Percentiles rank a stretch among this genome's conserved stretches.
Conservation (phyloP, 2,888 invertebrate species). For the Alloscopus bannaensis region DNA sequence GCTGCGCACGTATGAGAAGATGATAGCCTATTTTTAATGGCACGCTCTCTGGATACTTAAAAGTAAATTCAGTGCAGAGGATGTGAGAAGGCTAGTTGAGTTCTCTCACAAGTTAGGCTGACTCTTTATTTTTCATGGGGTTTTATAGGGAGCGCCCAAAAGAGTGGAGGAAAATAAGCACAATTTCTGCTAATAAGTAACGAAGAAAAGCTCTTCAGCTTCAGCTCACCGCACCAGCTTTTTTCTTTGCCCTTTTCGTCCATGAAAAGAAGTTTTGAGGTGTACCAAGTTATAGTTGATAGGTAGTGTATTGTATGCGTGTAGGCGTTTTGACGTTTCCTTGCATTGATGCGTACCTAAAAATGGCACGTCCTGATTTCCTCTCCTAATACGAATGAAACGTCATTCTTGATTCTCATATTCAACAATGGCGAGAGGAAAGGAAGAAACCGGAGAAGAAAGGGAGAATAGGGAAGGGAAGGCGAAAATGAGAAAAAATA, state of each 20-base stretch:
- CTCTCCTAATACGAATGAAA: neutral
- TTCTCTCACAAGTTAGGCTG: too few species aligned
- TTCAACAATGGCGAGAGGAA: neutral
- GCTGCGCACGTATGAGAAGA: constrained; percentile 20
- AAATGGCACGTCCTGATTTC: neutral
- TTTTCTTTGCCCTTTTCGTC: too few species aligned
- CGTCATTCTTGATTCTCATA: neutral
- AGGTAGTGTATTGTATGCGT: neutral
- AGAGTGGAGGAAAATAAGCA: too few species aligned
- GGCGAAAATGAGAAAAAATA: constrained; percentile 50
- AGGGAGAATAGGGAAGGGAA: neutral
- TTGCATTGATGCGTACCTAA: neutral
- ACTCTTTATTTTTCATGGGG: too few species aligned
- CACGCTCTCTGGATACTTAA: constrained; percentile 30
- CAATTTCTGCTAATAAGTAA: too few species aligned
- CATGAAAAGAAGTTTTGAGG: constrained; percentile 8
- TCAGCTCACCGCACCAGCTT: too few species aligned
- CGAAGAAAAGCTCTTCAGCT: too few species aligned
- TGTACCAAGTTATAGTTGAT: neutral
- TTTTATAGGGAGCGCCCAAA: too few species aligned
- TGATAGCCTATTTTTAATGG: constrained; percentile 45
- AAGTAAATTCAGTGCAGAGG: constrained; percentile 3
- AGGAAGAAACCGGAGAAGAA: neutral
- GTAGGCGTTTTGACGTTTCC: constrained; percentile 40
- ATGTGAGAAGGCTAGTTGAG: too few species aligned